Evolutionary conservation across 1,140 invertebrate genomes (phyloP), one percentile per base, ranked within the genome.

Genomic region (Fopius arisanus): DNA sequence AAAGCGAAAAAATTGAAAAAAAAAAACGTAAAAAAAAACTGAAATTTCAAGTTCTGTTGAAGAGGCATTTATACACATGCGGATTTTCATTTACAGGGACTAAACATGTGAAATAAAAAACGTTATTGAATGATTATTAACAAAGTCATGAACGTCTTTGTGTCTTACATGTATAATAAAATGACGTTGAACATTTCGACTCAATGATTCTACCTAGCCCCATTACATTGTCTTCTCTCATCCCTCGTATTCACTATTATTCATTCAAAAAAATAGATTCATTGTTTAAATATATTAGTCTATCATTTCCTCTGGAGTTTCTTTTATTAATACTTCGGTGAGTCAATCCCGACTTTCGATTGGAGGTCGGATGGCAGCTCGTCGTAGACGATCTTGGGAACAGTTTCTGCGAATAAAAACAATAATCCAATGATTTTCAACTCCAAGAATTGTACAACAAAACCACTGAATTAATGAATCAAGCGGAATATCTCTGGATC

Each of bases 361-460:
- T 92, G 91, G 7, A 96, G 86, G 73, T 91, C 89, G 6, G 89
- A 89, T 21, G 95, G 92, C 43, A 97, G 86, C 79, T 96, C 94
- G 7, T 91, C 88, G 80, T 95, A 96, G 76, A 97, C 92, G 62
- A 92, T 90, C 75, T 92, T 90, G 29, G 95, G 93, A 14, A 97
- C 93, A 78, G 94, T 92, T 82, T 96, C 95, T 96, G 87, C 71
- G 90, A 90, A 68, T 71, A 83, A 86, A 76, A 72, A 78, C 67
- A 70, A 75, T 73, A 72, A 66, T 16, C 9, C 9, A 37, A 1
- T 37, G 7, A 19, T 48, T 48, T n/a, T 48, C n/a, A n/a, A n/a
- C n/a, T n/a, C n/a, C n/a, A n/a, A n/a, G n/a, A n/a, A n/a, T n/a
- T n/a, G n/a, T n/a, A n/a, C n/a, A n/a, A n/a, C n/a, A n/a, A n/a